Conservation (phyloP, 2,113 vertebrate genomes). For the Oncorhynchus gorbuscha region DNA sequence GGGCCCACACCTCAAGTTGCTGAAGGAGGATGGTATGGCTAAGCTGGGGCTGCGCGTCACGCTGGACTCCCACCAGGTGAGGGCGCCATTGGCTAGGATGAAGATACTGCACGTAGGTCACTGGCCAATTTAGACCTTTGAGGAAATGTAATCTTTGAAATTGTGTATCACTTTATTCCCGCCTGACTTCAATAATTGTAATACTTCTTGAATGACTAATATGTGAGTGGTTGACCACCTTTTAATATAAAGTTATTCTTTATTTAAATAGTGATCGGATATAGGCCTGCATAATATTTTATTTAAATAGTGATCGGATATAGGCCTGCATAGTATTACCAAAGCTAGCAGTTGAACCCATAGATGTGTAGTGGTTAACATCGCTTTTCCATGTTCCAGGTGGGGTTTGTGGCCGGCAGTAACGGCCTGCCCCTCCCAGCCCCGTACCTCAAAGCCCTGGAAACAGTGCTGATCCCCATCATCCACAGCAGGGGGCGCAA, state of each 20-base stretch:
- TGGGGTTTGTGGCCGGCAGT: constrained; percentile 92
- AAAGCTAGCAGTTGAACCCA: too few species aligned
- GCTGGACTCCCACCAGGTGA: constrained; percentile 90
- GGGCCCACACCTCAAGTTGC: constrained; percentile 90
- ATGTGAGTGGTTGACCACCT: too few species aligned
- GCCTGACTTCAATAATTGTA: too few species aligned
- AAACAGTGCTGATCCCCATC: constrained; percentile 89
- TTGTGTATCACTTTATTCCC: too few species aligned
- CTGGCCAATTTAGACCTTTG: too few species aligned
- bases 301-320: neutral
- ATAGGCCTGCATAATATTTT: neutral
- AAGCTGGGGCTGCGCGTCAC: constrained; percentile 93
- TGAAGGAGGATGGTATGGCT: constrained; percentile 97
- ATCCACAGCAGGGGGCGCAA: constrained; percentile 92
- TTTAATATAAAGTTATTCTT: constrained; percentile 14
- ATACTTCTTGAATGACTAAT: too few species aligned
- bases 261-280: neutral
- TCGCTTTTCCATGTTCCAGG: constrained; percentile 72
- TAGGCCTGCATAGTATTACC: too few species aligned
- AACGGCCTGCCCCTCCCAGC: constrained; percentile 90
- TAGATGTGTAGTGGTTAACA: neutral
- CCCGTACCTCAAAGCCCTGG: constrained; percentile 92
- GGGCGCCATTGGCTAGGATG: constrained; percentile 8
- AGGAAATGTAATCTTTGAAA: too few species aligned
- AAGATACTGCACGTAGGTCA: too few species aligned